Base-by-base conservation (phyloP, 2,888 invertebrate genomes). In the Hesperia comma region DNA sequence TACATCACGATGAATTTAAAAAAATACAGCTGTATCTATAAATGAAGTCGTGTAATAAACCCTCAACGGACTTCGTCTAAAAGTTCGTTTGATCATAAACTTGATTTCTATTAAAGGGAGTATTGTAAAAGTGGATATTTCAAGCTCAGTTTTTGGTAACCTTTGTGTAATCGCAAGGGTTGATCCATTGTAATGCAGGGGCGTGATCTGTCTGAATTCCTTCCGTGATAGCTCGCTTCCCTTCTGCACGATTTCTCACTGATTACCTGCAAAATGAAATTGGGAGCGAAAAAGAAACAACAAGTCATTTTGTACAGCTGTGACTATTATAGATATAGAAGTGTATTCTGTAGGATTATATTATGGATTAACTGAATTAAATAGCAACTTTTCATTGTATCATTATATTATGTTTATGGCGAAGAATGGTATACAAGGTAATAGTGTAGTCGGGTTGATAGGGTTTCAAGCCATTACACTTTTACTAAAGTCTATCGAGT, bases 161-260 rank as follows among this genome's bases (percentile, higher is more conserved):
- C 40, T 67, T 43, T 32, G 32, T 49, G 32, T 21, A 43, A 49
- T 70, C 71, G 72, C 75, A 74, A 72, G 72, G 74, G 74, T 76
- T 72, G 74, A 70, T 74, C 74, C 56, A 76, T 77, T 76, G 74
- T 75, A 75, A 78, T 71, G 77, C 71, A 75, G 75, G 76, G 74
- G 74, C 75, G 73, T 72, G 84, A 85, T 84, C 81, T 74, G 75
- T 69, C 79, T 75, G 74, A 78, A 86, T 87, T 87, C 85, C 82
- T 76, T 74, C 75, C 78, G 69, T 77, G 83, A 84, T 84, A 83
- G 81, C 80, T 80, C 77, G 74, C 74, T 76, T 79, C 72, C 71
- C 75, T 86, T 88, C 85, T 85, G 87, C 88, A 87, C 88, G 88
- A 87, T 85, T 87, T 84, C 78, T 73, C 78, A 67, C 78, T 82